phyloP scores from a whole-genome alignment of 2,113 vertebrate genomes.

The Cervus canadensis region DNA sequence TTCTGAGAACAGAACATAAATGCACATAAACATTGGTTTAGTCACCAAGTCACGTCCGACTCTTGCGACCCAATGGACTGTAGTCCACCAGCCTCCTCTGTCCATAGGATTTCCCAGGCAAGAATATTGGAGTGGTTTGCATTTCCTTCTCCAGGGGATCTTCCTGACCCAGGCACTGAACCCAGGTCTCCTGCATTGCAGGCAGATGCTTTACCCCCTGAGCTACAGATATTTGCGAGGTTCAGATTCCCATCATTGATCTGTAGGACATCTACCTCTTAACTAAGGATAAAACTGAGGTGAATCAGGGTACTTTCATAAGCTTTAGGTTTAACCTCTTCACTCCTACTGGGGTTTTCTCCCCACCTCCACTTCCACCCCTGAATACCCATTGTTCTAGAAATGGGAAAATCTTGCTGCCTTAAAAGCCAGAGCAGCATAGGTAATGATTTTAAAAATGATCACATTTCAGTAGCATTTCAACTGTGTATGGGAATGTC shows the following conservation, averaged over 20 bases:
- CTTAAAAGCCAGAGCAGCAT: neutral
- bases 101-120: neutral
- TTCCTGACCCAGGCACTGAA: neutral
- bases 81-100: neutral
- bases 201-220: neutral
- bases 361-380: too few relatives aligned
- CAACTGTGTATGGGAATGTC: neutral
- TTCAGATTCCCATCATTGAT: neutral
- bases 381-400: neutral
- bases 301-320: neutral
- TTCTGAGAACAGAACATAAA: neutral
- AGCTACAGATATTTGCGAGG: neutral
- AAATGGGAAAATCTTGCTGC: neutral
- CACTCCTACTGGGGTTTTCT: neutral
- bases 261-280: neutral
- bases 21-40: neutral
- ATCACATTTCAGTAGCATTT: neutral
- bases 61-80: neutral
- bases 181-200: neutral
- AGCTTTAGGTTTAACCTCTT: neutral
- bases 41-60: neutral
- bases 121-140: neutral
- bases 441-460: neutral
- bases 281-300: neutral
- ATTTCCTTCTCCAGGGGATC: neutral